Conservation (phyloP, 2,888 invertebrate genomes). For the Macaria liturata region DNA sequence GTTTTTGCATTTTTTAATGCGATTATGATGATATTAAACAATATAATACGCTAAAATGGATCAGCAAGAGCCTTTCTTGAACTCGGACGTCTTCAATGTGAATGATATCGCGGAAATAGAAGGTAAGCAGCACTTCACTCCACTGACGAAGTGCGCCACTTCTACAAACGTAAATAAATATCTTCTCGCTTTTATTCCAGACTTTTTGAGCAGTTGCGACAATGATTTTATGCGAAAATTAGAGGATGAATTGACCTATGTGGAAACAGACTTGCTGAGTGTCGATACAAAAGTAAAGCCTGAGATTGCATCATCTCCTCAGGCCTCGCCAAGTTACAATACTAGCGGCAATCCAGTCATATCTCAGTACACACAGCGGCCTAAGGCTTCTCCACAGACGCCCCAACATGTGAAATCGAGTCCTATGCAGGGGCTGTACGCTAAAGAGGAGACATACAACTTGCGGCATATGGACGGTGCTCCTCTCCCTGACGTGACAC, state of each 20-base stretch:
- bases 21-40: conserved; percentile 29
- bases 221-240: conserved; percentile 84
- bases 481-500: conserved; percentile 59
- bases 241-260: conserved; percentile 70
- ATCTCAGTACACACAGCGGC: conserved; percentile 63
- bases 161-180: background rate
- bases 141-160: conserved; percentile 7
- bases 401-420: conserved; percentile 55
- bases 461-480: conserved; percentile 50
- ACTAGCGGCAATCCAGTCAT: conserved; percentile 67
- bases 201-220: conserved; percentile 86
- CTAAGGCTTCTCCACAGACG: conserved; percentile 34
- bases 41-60: conserved; percentile 54
- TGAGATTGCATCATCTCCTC: conserved; percentile 55
- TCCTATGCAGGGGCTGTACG: conserved; percentile 58
- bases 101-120: conserved; percentile 87
- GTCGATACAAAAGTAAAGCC: conserved; percentile 58
- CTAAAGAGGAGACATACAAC: conserved; percentile 60
- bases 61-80: conserved; percentile 65
- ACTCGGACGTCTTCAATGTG: conserved; percentile 85
- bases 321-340: conserved; percentile 60
- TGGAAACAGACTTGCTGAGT: conserved; percentile 62
- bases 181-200: conserved; percentile 55
- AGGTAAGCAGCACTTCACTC: conserved; percentile 72
- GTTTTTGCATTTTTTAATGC: conserved; percentile 31